A percentile compares a stretch with the other conserved stretches of the same genome.
phyloP scores from a whole-genome alignment of 2,888 invertebrate species.

The Seira musarum region DNA sequence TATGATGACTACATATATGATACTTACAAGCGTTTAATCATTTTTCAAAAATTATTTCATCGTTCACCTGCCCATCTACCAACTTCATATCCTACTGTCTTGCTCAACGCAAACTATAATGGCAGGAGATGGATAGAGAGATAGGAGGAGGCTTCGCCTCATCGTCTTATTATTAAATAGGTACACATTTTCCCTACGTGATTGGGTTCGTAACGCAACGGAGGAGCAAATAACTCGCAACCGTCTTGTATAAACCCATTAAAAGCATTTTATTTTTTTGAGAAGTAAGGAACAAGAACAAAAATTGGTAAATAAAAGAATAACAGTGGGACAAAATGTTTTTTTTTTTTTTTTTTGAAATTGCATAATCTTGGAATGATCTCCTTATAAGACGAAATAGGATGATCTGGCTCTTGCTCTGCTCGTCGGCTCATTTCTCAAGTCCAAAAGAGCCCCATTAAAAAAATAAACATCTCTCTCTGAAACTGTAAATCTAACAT shows the following conservation, averaged over 20 bases:
- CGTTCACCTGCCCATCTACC: slow-evolving; percentile 9
- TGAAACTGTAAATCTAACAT: not conserved
- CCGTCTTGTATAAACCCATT: slow-evolving; percentile 8
- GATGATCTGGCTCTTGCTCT: slow-evolving; percentile 38
- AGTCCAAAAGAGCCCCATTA: not conserved
- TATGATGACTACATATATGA: not conserved
- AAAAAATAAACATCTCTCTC: not conserved
- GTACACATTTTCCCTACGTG: not conserved
- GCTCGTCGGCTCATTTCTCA: slow-evolving; percentile 53
- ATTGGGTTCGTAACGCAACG: slow-evolving; percentile 2
- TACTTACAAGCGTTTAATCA: too few species aligned
- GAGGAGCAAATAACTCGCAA: not conserved
- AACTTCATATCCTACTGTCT: not conserved
- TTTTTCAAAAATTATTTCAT: not conserved
- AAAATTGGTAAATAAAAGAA: slow-evolving; percentile 21
- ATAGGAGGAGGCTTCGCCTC: slow-evolving; percentile 1
- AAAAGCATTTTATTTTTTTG: not conserved
- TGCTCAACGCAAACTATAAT: not conserved
- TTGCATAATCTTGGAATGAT: slow-evolving; percentile 57
- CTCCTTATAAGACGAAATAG: slow-evolving; percentile 58
- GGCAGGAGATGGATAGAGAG: not conserved
- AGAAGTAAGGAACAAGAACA: slow-evolving; percentile 4
- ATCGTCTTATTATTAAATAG: not conserved
- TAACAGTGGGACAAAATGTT: slow-evolving; percentile 38
- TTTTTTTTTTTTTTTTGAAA: slow-evolving; percentile 4